Evolutionary conservation across 1,140 invertebrate genomes (phyloP), one percentile per base, ranked within the genome.

Genomic region (Helicoverpa armigera): DNA sequence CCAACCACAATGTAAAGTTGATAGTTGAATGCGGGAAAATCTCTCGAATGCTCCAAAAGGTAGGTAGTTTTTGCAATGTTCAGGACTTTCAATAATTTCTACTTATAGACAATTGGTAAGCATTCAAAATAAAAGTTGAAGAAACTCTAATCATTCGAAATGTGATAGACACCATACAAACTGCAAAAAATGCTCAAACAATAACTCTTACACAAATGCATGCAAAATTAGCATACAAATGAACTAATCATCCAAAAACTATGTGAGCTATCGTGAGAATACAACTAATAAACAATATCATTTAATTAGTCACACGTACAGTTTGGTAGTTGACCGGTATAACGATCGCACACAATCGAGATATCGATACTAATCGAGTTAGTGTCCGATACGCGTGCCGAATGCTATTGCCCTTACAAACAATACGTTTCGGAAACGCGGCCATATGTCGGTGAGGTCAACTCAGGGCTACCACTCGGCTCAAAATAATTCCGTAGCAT

Each of bases 361-460:
- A 13, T 56, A 43, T 35, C 53, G 54, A 43, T 56, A 31, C 35
- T 48, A 54, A 54, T 70, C 48, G 48, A 53, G 50, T 51, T 72
- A 72, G 50, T 54, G 23, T 23, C 69, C 61, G 48, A 73, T 56
- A 74, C 73, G 56, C 18, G 73, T 75, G 73, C 29, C 73, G 12
- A 75, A 75, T 61, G 10, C 14, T 75, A 61, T 7, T 43, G 73
- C 16, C 31, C 58, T 61, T 43, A 61, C 56, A 61, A 75, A 50
- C 13, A 51, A 58, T 50, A 61, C 16, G 16, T 13, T 61, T 43
- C 9, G 35, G 14, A n/a, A 18, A 60, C 31, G 23, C 1, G 3
- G 18, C 53, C 7, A 16, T 73, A 61, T 61, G 58, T 63, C 58
- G 35, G 3, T 48, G 54, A 48, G 18, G 29, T 78, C 18, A 43